Conservation (phyloP, 1,140 invertebrate species). For the Drosophila sucinea region DNA sequence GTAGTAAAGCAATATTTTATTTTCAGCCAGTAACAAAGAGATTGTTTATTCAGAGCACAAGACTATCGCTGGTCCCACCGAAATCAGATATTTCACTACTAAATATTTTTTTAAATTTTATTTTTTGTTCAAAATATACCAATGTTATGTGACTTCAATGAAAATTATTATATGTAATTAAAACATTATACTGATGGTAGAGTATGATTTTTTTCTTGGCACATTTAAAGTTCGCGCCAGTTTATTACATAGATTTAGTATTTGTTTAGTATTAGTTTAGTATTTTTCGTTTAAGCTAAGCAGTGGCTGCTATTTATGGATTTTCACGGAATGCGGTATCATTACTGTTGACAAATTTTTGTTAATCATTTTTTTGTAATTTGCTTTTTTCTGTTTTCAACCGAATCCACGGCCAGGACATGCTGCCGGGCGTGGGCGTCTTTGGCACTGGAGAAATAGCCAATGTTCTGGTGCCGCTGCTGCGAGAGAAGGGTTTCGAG, state of each 20-base stretch:
- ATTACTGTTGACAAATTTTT: constrained; percentile 1
- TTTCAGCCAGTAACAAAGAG: too few species aligned
- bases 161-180: too few species aligned
- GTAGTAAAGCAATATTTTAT: too few species aligned
- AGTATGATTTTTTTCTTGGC: too few species aligned
- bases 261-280: background rate
- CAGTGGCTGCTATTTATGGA: background rate
- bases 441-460: constrained; percentile 96
- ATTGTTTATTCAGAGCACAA: too few species aligned
- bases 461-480: constrained; percentile 94
- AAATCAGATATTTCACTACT: too few species aligned
- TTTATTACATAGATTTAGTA: background rate
- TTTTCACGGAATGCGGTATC: background rate
- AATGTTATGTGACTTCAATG: too few species aligned
- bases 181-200: too few species aligned
- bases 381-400: background rate
- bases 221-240: too few species aligned
- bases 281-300: background rate
- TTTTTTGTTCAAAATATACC: too few species aligned
- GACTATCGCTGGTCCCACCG: too few species aligned
- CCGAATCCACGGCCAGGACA: constrained; percentile 31
- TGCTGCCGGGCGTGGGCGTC: constrained; percentile 94
- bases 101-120: too few species aligned
- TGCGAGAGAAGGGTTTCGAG: constrained; percentile 94
- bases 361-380: background rate